Conservation (phyloP, 2,797 vertebrate species). For the Crocidura indochinensis region DNA sequence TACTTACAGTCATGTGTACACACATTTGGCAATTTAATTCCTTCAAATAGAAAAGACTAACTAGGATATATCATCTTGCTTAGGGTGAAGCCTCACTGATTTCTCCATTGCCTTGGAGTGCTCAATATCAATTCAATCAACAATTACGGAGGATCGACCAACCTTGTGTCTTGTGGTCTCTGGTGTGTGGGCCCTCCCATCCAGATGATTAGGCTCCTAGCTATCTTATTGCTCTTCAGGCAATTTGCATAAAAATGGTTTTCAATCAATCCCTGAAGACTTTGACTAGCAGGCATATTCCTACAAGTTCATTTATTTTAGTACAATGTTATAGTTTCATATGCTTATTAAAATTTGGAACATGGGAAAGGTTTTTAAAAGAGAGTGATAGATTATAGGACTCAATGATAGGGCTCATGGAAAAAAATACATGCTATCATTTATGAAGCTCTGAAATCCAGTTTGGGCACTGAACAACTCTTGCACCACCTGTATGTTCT, state of each 20-base stretch:
- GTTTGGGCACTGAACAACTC: too few species aligned
- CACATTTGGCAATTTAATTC: slow-evolving; percentile 6
- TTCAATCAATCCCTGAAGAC: neutral
- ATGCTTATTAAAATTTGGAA: slow-evolving; percentile 14
- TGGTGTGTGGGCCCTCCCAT: accelerated
- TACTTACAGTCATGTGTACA: neutral
- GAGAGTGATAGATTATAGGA: neutral
- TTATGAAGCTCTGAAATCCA: too few species aligned
- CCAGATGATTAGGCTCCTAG: neutral
- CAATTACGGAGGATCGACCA: too few species aligned
- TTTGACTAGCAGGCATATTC: neutral
- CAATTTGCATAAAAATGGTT: neutral
- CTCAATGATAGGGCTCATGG: too few species aligned
- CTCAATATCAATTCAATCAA: neutral
- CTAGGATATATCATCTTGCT: neutral
- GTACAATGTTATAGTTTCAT: neutral
- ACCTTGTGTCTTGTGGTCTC: neutral
- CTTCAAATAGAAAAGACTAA: neutral
- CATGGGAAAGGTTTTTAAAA: neutral
- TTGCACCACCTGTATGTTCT: too few species aligned
- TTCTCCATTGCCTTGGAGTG: accelerated
- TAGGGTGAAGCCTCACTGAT: neutral
- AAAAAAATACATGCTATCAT: too few species aligned
- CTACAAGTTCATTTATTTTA: neutral
- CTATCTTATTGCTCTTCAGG: neutral